Evolutionary conservation across 2,113 vertebrate genomes (phyloP).

Genomic region (Albula goreensis): DNA sequence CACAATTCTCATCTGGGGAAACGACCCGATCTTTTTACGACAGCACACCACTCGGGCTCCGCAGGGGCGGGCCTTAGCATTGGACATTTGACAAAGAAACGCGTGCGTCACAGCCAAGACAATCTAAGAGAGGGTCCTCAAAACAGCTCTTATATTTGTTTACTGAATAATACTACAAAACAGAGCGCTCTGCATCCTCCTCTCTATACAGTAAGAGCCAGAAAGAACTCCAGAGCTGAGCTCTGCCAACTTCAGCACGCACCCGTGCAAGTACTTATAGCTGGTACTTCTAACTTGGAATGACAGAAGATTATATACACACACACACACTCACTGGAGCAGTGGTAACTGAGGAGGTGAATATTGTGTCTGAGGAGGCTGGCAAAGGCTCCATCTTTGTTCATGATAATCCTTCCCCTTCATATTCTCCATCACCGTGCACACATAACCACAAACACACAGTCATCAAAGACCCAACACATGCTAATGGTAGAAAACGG

Average conservation of each 20-base stretch:
- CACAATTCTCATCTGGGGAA: not conserved
- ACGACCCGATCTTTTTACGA: not conserved
- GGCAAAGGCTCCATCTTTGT: too few species aligned
- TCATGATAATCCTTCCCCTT: too few species aligned
- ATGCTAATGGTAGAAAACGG: not conserved
- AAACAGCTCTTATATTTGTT: not conserved
- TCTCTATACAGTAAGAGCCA: not conserved
- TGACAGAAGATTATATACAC: not conserved
- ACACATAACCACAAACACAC: not conserved
- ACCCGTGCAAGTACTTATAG: not conserved
- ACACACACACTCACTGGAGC: not conserved
- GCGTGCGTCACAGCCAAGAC: not conserved
- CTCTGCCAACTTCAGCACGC: not conserved
- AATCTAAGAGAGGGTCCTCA: not conserved
- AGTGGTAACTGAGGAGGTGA: not conserved
- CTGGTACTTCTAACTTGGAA: not conserved
- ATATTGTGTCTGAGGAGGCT: too few species aligned
- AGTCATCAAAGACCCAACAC: too few species aligned
- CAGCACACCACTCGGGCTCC: not conserved
- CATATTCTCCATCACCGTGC: not conserved
- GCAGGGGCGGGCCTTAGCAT: not conserved
- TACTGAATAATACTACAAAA: not conserved
- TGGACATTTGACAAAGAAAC: not conserved
- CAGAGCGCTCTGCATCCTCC: not conserved
- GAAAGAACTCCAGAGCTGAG: not conserved